Evolutionary conservation across 2,113 vertebrate species (phyloP), one percentile per base, ranked within the genome.

Genomic region (Diadophis punctatus): DNA sequence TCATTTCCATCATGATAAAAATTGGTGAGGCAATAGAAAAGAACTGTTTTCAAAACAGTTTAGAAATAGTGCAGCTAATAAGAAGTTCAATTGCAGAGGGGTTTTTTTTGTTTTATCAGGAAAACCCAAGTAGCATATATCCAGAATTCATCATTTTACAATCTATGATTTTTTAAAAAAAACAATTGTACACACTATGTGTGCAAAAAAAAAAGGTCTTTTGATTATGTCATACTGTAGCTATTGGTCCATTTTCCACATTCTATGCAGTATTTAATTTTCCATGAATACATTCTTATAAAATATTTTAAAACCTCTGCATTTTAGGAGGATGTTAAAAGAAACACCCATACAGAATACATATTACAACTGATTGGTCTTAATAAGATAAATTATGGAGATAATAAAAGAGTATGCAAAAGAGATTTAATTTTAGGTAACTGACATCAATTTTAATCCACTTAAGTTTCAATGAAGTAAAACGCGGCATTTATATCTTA

Each of bases 171-270:
- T 51, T 56, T 56, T 55, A 49, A 30, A 52, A n/a, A 6, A n/a
- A 52, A 20, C 27, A 68, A 74, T 39, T 74, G n/a, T 74, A 39
- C n/a, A 74, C 16, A 18, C 14, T 34, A 34, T 74, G n/a, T n/a
- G 16, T 34, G n/a, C 8, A 4, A 87, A 18, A 87, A 3, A 88
- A 53, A 39, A n/a, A 51, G 34, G 93, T 87, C 94, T 97, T 96
- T 95, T 96, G 95, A 94, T 95, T 95, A 63, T 93, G 93, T 90
- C 92, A 93, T 80, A n/a, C n/a, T n/a, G n/a, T n/a, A 58, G 95
- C 97, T 96, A 97, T 96, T 95, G 93, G 95, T 97, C 95, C 93
- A 92, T 96, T 96, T 97, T 96, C 96, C 94, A 93, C 94, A 96
- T 96, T 97, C 94, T 94, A 94, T 30, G 93, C 89, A 11, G 1